A percentile compares a stretch with the other conserved stretches of the same genome.
These are phyloP conservation scores for Nyctibius bracteatus DNA, from an alignment of 2,113 vertebrate genomes.

Conservation along the genomic window DNA sequence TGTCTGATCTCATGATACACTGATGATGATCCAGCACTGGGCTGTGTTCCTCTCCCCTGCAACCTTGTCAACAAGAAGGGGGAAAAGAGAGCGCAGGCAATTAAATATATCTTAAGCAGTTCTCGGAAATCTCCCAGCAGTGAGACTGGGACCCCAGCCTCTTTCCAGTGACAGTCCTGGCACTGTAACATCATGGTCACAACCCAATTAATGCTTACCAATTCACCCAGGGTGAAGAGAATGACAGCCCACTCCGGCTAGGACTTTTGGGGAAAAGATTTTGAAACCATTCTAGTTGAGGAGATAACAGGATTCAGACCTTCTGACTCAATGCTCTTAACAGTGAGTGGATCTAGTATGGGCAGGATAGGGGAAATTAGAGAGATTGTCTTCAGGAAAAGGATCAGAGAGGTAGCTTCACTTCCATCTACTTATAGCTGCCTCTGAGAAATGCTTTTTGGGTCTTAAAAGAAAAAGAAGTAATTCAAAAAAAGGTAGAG, in stretches of 20 bases:
- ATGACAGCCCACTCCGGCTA: not conserved
- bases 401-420: not conserved
- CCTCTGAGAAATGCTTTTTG: not conserved
- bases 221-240: not conserved
- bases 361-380: not conserved
- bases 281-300: not conserved
- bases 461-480: not conserved
- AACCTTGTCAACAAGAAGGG: not conserved
- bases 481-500: fast-evolving
- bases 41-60: not conserved
- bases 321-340: not conserved
- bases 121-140: not conserved
- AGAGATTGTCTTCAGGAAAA: not conserved
- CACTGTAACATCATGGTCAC: not conserved
- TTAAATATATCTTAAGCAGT: not conserved
- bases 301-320: not conserved
- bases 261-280: not conserved
- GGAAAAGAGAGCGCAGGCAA: not conserved
- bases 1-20: not conserved
- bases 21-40: not conserved
- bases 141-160: not conserved
- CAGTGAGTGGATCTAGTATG: fast-evolving
- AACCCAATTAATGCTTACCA: not conserved
- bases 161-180: not conserved
- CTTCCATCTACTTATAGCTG: not conserved